Base-by-base conservation (phyloP, 2,888 invertebrate genomes). In the Halocaridina rubra region DNA sequence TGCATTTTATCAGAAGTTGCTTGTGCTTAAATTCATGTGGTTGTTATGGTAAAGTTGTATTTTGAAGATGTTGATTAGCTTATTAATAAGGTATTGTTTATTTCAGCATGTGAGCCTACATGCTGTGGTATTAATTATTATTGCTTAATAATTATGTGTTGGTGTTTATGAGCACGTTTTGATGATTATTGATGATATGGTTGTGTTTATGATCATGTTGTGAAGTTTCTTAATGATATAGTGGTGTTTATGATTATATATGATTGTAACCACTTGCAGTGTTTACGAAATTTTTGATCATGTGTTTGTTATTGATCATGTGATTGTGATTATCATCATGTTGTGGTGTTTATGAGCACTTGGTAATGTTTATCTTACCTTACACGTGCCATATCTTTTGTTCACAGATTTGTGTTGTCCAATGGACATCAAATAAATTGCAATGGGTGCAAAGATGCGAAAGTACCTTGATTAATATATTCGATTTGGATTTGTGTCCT, bases 1-100 rank as follows among this genome's bases (percentile, higher is more conserved):
- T 46, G 46, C 46, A 74, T 74, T 74, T 74, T 19, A 74, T 74
- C 46, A 74, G 33, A 19, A 74, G 74, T 74, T 74, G 74, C 19
- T 3, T 24, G 74, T 74, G 33, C 74, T 74, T 74, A 30, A 74
- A 32, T 5, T 74, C 33, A 74, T 74, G 32, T 74, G 39, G 32
- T 33, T 72, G n/a, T n/a, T n/a, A 72, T 72, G 39, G 72, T 72
- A 72, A 10, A 16, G 7, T 39, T 74, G 0, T 39, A 1, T 33
- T 74, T 74, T n/a, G 61, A 59, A 7, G 19, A 59, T 59, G 16
- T 59, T 59, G 61, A 59, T 5, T 59, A 19, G 61, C 22, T 59
- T 59, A n/a, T 59, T 59, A 59, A 59, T n/a, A n/a, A n/a, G n/a
- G n/a, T n/a, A n/a, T n/a, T n/a, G n/a, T n/a, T n/a, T n/a, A n/a